Conservation (phyloP, 2,113 vertebrate species). For the Lasiurus cinereus region DNA sequence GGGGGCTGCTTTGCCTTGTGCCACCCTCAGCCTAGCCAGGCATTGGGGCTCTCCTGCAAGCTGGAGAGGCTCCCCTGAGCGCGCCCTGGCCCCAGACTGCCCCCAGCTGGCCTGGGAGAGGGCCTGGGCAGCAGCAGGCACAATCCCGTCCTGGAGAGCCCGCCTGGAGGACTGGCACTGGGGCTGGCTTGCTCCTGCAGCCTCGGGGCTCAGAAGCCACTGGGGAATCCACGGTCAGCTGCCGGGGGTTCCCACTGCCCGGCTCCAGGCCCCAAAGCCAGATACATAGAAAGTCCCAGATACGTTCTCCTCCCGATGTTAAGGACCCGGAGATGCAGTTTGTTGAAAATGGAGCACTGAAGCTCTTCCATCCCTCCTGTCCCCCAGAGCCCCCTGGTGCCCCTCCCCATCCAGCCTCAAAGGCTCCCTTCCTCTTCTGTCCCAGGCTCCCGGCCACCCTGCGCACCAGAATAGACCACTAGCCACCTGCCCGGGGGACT, state of each 20-base stretch:
- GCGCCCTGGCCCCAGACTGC: slow-evolving; percentile 65
- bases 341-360: not conserved
- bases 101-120: slow-evolving; percentile 56
- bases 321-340: not conserved
- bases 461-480: slow-evolving; percentile 68
- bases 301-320: not conserved
- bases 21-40: not conserved
- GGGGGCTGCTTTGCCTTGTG: not conserved
- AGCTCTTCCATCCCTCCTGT: not conserved
- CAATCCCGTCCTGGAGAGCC: not conserved
- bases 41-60: not conserved
- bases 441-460: not conserved
- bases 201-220: not conserved
- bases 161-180: not conserved
- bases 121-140: not conserved
- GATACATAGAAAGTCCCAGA: not conserved
- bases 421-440: not conserved
- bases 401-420: not conserved
- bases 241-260: not conserved
- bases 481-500: not conserved
- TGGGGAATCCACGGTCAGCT: not conserved
- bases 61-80: slow-evolving; percentile 11
- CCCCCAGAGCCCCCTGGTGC: not conserved
- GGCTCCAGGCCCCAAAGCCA: not conserved
- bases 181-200: not conserved